phyloP scores from a whole-genome alignment of 2,797 vertebrate species.

The Acanthis flammea region DNA sequence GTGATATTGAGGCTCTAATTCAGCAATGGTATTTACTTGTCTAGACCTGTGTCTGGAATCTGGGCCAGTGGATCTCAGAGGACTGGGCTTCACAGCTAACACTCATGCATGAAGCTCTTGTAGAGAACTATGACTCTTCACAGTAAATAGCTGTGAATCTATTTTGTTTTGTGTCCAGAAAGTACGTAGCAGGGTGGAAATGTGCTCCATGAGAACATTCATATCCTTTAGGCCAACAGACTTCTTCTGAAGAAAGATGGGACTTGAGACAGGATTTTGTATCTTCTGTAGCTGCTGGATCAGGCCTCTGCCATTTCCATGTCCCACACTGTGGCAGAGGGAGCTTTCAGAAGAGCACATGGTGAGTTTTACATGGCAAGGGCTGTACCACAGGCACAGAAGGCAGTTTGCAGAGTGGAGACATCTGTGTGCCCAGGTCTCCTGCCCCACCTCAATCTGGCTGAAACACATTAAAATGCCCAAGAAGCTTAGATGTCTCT shows the following conservation, averaged over 20 bases:
- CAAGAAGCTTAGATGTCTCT: background rate
- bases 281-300: background rate
- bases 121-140: background rate
- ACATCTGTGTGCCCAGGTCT: background rate
- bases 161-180: background rate
- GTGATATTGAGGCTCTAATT: background rate
- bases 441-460: background rate
- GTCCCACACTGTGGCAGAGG: background rate
- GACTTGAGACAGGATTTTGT: background rate
- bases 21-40: background rate
- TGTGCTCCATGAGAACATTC: background rate
- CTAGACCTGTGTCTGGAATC: background rate
- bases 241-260: background rate
- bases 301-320: accelerated
- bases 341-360: background rate
- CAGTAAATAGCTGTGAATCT: background rate
- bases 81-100: background rate
- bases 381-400: background rate
- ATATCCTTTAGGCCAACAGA: background rate
- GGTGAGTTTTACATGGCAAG: background rate
- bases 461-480: background rate
- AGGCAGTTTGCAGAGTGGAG: background rate
- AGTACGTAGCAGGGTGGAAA: background rate
- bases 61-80: background rate
- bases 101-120: background rate